These are phyloP conservation scores for Schizothorax lantsangensis DNA, from an alignment of 2,797 vertebrate genomes.

Conservation along the genomic window DNA sequence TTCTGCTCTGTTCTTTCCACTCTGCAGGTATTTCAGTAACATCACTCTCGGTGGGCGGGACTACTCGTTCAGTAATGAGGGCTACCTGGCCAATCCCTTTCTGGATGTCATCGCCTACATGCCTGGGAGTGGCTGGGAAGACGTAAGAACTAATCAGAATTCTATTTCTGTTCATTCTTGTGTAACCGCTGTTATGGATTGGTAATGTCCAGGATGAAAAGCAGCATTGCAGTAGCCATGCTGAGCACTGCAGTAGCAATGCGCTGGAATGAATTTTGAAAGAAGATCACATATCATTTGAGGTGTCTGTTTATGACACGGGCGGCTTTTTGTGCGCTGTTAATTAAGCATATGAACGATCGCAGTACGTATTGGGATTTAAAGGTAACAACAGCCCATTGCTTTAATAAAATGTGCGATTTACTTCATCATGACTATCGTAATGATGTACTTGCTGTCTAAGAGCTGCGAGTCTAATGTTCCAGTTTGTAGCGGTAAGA, in stretches of 20 bases:
- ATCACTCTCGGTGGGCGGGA: slow-evolving; percentile 92
- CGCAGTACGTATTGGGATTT: not conserved
- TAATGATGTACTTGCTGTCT: slow-evolving; percentile 31
- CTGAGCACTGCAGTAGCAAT: slow-evolving; percentile 44
- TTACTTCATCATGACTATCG: slow-evolving; percentile 24
- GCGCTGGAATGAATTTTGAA: slow-evolving; percentile 17
- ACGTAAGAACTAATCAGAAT: slow-evolving; percentile 82
- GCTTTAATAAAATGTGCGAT: slow-evolving; percentile 40
- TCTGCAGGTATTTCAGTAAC: slow-evolving; percentile 92
- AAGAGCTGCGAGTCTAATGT: slow-evolving; percentile 20
- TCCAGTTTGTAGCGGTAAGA: slow-evolving; percentile 27
- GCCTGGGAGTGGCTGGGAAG: slow-evolving; percentile 92
- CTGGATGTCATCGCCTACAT: slow-evolving; percentile 93
- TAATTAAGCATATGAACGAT: not conserved
- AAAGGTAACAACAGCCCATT: slow-evolving; percentile 15
- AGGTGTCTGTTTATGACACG: not conserved
- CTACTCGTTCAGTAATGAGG: slow-evolving; percentile 91
- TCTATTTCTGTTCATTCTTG: slow-evolving; percentile 44
- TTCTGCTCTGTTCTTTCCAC: slow-evolving; percentile 19
- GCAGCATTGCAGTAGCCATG: slow-evolving; percentile 50
- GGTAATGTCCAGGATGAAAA: slow-evolving; percentile 47
- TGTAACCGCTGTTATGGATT: slow-evolving; percentile 34
- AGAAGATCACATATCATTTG: slow-evolving; percentile 9
- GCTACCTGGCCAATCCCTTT: slow-evolving; percentile 92
- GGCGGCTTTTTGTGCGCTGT: not conserved